Evolutionary conservation across 2,113 vertebrate species (phyloP), one percentile per base, ranked within the genome.

Genomic region (Phycodurus eques): DNA sequence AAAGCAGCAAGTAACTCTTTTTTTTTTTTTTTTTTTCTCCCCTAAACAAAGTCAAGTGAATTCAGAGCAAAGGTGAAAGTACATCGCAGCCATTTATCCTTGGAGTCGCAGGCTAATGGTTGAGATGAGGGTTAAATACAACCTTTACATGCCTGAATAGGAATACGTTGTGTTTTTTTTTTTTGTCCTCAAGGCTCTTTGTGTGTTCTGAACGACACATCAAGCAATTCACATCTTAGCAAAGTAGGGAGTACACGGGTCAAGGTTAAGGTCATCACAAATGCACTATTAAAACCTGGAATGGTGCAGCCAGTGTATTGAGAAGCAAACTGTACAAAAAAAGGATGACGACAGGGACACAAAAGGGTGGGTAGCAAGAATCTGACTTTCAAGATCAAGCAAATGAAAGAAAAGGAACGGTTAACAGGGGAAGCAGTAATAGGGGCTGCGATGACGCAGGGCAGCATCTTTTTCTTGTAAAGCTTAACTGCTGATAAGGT

Each of bases 221-320:
- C 66, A 47, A 74, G 72, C 68, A 51, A 46, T 51, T 20, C 12
- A 66, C 68, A 62, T 46, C 72, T 69, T 44, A 33, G 67, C 53
- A 0, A 70, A 80, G 70, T 68, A 74, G 64, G 15, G 71, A 66
- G 1, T 65, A 51, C 70, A 27, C 53, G 69, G 75, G 78, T 82
- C 89, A 92, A 92, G 91, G 91, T 89, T 84, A 88, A 15, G 61
- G 31, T 65, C 76, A 78, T 68, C 60, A 61, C 72, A 80, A 67
- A 69, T 72, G 72, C 77, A 77, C 78, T 76, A 80, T 89, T 81
- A 72, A 84, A 88, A 86, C 82, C 56, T 53, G 27, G 68, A 66
- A 87, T 85, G 88, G 79, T 91, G 78, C 69, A 51, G 72, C 74
- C 63, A 42, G 80, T 77, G 80, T 67, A 85, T 72, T 85, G 74